phyloP scores from a whole-genome alignment of 2,797 vertebrate genomes.

The Cephalopachus bancanus region DNA sequence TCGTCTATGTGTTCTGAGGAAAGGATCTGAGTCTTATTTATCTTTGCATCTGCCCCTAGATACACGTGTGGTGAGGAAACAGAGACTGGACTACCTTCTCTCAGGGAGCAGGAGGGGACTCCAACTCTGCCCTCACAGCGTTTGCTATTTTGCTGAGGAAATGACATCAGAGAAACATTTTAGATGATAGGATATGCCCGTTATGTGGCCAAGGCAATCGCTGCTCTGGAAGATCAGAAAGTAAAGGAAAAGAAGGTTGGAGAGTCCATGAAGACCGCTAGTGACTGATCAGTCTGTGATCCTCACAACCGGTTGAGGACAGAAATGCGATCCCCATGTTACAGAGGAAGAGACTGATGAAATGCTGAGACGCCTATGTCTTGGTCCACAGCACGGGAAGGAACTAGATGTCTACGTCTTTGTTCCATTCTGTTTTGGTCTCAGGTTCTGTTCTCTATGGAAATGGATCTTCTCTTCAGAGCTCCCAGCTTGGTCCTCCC shows the following conservation, averaged over 20 bases:
- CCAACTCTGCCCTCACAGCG: background rate
- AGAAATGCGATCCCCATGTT: background rate
- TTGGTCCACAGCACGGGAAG: conserved; percentile 40
- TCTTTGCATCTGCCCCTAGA: background rate
- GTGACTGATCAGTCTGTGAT: background rate
- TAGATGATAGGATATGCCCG: background rate
- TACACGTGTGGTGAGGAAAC: background rate
- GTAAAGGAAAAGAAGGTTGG: background rate
- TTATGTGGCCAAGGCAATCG: background rate
- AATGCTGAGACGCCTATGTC: background rate
- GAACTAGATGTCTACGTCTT: background rate
- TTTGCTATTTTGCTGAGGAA: conserved; percentile 31
- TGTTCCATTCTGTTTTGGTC: background rate
- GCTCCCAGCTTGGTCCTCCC: background rate
- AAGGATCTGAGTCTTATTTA: background rate
- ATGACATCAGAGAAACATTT: conserved; percentile 42
- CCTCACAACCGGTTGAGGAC: background rate
- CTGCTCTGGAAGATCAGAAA: conserved; percentile 1
- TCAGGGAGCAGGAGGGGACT: background rate
- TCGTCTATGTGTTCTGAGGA: background rate
- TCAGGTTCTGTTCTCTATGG: background rate
- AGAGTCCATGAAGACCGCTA: background rate
- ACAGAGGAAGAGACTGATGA: background rate
- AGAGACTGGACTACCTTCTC: background rate
- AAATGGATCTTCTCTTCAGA: background rate